Evolutionary conservation across 2,113 vertebrate genomes (phyloP), one percentile per base, ranked within the genome.

Genomic region (Malaclemys terrapin): DNA sequence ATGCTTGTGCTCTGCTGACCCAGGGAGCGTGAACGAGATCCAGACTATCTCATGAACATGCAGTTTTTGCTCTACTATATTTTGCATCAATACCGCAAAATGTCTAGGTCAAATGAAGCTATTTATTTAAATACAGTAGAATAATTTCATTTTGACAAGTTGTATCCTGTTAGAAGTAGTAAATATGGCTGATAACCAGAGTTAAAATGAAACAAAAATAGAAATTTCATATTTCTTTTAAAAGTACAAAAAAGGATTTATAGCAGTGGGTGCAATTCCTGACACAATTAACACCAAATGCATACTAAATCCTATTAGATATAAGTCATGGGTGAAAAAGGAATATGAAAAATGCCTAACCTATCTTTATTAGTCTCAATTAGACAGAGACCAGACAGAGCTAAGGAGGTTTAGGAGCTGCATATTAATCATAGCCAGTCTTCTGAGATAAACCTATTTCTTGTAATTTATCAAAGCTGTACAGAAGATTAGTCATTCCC

Each of bases 391-490:
- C 91, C 84, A 88, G 95, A 97, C 80, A 93, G 91, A 98, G 96
- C 94, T 98, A 97, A 98, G 97, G 93, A 98, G 98, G 96, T 98
- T 98, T 98, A 97, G 87, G 94, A 98, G 91, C 96, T 97, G 91
- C 89, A 93, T 97, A 97, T 98, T 98, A 97, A 98, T 98, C 94
- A 97, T 92, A 94, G 91, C 81, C 91, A 89, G 88, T 98, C 91
- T 96, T 97, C 85, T 94, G 96, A 98, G 97, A 98, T 98, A 98
- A 98, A 97, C 95, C 93, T 97, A 80, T 97, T 96, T 97, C 92
- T 95, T 98, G 94, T 97, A 97, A 94, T 96, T 98, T 98, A 97
- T 98, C 96, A 98, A 97, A 97, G 96, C 96, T 91, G 57, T 96
- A 94, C 94, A 93, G 94, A 98, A 98, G 97, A 98, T 98, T 94